Base-by-base conservation (phyloP, 2,888 invertebrate species). In the Bugulina stolonifera region DNA sequence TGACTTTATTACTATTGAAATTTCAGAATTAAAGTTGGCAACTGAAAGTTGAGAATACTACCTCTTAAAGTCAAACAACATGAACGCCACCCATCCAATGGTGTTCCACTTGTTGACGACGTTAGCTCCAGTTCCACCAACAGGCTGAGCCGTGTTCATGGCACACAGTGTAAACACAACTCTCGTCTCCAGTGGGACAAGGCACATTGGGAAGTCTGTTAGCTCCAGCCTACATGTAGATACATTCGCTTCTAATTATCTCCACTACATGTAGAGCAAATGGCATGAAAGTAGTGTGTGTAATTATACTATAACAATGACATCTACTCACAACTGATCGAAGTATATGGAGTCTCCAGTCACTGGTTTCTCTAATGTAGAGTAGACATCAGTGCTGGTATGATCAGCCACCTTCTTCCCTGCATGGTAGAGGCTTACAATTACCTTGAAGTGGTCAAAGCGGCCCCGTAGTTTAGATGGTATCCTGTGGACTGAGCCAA, bases 401-500 rank as follows among this genome's bases (percentile, higher is more conserved):
- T 27, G 64, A 3, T 64, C 64, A 64, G 10, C 10, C 3, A 64
- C 32, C 32, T 64, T 64, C 25, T 43, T 10, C 23, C 52, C 43
- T 2, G 43, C 52, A 29, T 54, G 43, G 52, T 54, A 70, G 43
- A 70, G 70, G 23, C 54, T 70, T 32, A 70, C 54, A 29, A 70
- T 29, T 10, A 43, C 54, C 70, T 70, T 70, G 70, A 29, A 70
- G 23, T 70, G 22, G 52, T 54, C 70, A 23, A 43, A 70, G 35
- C 32, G 22, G 14, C 3, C 25, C 5, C n/a, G 22, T 34, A 29
- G 22, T 2, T 43, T 35, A 5, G 54, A 2, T 2, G 78, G 77
- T 54, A 78, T 78, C 69, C 81, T 77, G 75, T 83, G 83, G 29
- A 79, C 80, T 14, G 83, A 91, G 75, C 92, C 93, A 57, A 95